Conservation (phyloP, 1,140 invertebrate genomes). For the Bombus cullumanus region DNA sequence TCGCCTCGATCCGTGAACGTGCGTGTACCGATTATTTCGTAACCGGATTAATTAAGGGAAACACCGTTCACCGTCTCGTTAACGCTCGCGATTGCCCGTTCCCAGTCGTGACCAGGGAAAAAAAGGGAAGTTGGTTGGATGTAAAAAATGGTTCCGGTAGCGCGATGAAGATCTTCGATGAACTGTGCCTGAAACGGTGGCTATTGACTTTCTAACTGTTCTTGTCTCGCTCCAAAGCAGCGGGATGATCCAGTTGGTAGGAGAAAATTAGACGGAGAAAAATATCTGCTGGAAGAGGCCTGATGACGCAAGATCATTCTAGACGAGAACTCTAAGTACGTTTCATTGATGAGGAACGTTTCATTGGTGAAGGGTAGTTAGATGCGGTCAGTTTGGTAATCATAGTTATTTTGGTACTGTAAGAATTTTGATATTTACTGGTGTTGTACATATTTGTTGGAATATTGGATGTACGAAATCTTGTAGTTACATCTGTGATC, state of each 20-base stretch:
- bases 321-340: no score
- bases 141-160: background rate
- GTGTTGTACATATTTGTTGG: no score
- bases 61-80: conserved; percentile 28
- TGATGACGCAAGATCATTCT: background rate
- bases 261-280: background rate
- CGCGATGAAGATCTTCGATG: conserved; percentile 8
- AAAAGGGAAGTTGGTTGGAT: background rate
- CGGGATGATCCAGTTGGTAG: background rate
- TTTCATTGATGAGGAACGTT: no score
- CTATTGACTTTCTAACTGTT: background rate
- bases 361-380: no score
- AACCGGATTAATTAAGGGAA: conserved; percentile 48
- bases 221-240: background rate
- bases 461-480: no score
- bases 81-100: background rate
- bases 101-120: background rate
- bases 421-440: no score
- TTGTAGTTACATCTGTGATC: no score
- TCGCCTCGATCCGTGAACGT: background rate
- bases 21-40: conserved; percentile 41
- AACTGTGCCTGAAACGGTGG: background rate
- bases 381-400: no score
- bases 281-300: background rate
- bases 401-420: no score